Evolutionary conservation across 2,113 vertebrate genomes (phyloP).

Genomic region (Neogale vison): DNA sequence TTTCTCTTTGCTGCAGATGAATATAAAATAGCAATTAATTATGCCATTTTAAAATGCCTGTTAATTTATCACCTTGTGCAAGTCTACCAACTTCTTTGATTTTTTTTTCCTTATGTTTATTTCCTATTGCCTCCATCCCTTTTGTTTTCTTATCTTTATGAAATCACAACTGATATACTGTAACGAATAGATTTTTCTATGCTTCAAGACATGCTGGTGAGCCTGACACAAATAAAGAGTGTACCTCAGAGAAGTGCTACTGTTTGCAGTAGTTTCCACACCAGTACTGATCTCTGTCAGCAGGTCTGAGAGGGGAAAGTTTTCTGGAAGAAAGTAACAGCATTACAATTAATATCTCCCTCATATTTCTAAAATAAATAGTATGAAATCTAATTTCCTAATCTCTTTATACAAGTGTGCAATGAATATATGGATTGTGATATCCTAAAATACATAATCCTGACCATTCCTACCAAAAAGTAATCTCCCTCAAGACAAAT

Average conservation of each 20-base stretch:
- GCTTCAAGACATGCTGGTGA: background rate
- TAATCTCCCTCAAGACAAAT: background rate
- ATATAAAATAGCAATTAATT: slow-evolving; percentile 1
- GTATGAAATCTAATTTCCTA: slow-evolving; percentile 16
- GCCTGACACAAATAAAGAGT: background rate
- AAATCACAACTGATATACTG: background rate
- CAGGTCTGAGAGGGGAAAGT: slow-evolving; percentile 95
- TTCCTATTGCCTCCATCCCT: background rate
- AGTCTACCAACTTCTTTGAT: background rate
- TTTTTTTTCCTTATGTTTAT: background rate
- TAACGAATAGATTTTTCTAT: background rate
- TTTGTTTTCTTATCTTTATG: slow-evolving; percentile 24
- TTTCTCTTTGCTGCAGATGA: slow-evolving; percentile 3
- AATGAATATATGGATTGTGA: background rate
- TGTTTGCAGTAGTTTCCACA: slow-evolving; percentile 93
- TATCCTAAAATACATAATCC: background rate
- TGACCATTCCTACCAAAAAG: background rate
- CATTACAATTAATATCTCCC: background rate
- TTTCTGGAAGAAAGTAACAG: slow-evolving; percentile 86
- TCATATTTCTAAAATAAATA: slow-evolving; percentile 4
- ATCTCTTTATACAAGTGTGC: background rate
- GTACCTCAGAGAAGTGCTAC: slow-evolving; percentile 94
- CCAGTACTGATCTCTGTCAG: slow-evolving; percentile 95
- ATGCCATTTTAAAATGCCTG: slow-evolving; percentile 17
- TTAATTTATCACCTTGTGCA: slow-evolving; percentile 26